Base-by-base conservation (phyloP, 2,797 vertebrate species). In the Danio choprae region DNA sequence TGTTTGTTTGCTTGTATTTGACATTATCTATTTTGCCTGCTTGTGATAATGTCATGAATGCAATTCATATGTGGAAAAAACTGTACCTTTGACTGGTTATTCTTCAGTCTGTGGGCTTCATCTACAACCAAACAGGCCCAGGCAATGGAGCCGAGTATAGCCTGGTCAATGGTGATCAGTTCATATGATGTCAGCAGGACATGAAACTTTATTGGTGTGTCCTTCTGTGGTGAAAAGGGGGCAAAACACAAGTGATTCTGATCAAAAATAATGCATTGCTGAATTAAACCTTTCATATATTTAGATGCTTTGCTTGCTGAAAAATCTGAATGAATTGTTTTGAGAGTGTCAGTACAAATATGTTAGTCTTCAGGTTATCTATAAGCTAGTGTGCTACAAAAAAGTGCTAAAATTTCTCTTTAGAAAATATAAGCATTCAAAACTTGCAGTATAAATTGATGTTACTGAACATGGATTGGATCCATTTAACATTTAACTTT, bases 41-140 rank as follows among this genome's bases (percentile, higher is more conserved):
- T 12, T 41, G 20, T 40, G 36, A 70, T 55, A 2, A 18, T 70
- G 29, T 51, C 48, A 51, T 36, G 12, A 7, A 59, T 29, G 58
- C 29, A 8, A 15, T 29, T 29, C 29, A 29, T 29, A 38, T 60
- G 3, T 38, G n/a, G 12, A 69, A 15, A 64, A 22, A 41, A 22
- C 16, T 60, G 12, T 83, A 99, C 98, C 94, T 99, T 99, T 73
- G 98, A 99, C 77, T 99, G 98, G 91, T 99, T 99, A 92, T 99
- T 99, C 89, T 99, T 99, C 77, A 99, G 94, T 80, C 98, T 90
- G 90, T 99, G 98, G 5, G 98, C 98, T 87, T 99, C 98, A 1
- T 99, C 98, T 64, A 99, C 98, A 84, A 99, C 98, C 6, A 99
- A 90, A 84, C 97, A 98, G 64, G 97, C 98, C 98, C 98, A 99